Evolutionary conservation across 2,797 vertebrate genomes (phyloP).

Genomic region (Urophycis tenuis): DNA sequence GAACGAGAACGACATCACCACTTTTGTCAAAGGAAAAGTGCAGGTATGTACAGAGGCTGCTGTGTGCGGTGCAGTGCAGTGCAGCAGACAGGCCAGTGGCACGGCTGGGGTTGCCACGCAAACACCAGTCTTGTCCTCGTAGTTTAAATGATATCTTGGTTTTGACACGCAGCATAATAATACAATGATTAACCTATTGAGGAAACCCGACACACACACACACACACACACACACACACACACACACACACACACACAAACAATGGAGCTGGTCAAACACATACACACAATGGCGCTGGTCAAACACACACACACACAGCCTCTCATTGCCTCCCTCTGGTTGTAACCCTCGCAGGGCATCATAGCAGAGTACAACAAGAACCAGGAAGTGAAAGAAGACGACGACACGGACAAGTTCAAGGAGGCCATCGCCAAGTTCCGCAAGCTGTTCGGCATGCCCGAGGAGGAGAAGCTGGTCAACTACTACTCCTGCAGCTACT

Average conservation of each 20-base stretch:
- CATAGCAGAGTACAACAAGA: constrained; percentile 96
- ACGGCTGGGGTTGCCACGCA: no score
- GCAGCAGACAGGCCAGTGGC: no score
- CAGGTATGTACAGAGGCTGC: constrained; percentile 70
- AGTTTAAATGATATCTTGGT: not conserved
- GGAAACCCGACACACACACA: not conserved
- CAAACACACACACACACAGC: not conserved
- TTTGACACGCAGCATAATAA: not conserved
- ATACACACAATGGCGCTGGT: no score
- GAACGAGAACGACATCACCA: constrained; percentile 96
- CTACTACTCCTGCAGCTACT: constrained; percentile 98
- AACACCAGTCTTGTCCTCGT: not conserved
- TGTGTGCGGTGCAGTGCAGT: no score
- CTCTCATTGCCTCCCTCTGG: not conserved
- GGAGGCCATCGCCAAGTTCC: constrained; percentile 89
- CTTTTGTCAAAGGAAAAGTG: constrained; percentile 96
- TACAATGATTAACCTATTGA: not conserved
- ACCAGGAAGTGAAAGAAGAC: constrained; percentile 89
- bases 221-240: no score
- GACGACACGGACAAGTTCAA: constrained; percentile 97
- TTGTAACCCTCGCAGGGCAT: constrained; percentile 75
- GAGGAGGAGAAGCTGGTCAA: constrained; percentile 97
- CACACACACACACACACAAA: not conserved
- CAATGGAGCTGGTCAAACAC: no score
- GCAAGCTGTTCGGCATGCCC: constrained; percentile 93